Evolutionary conservation across 2,113 vertebrate genomes (phyloP).

Genomic region (Ascaphus truei): DNA sequence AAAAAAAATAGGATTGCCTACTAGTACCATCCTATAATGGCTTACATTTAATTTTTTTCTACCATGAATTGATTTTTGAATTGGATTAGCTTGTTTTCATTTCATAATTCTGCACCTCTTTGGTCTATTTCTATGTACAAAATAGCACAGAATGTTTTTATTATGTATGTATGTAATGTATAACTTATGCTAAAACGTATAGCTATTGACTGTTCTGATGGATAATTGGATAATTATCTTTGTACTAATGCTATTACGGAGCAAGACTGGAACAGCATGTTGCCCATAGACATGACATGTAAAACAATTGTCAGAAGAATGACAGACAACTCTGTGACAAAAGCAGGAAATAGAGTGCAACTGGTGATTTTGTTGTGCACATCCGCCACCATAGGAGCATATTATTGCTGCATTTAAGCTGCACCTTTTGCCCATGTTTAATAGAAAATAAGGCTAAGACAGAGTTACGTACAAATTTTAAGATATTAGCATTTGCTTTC

Average conservation of each 20-base stretch:
- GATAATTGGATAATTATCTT: too few species aligned
- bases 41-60: too few species aligned
- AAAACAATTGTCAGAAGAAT: conserved; percentile 3
- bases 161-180: not conserved
- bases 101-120: too few species aligned
- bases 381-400: not conserved
- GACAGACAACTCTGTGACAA: conserved; percentile 22
- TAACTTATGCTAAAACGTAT: not conserved
- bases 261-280: not conserved
- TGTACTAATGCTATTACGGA: not conserved
- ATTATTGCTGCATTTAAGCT: not conserved
- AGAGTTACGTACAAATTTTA: too few species aligned
- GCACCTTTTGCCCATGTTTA: too few species aligned
- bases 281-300: not conserved
- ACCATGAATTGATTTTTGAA: too few species aligned
- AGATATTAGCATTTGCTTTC: too few species aligned
- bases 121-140: too few species aligned
- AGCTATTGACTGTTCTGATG: not conserved
- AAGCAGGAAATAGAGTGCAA: not conserved
- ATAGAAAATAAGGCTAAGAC: too few species aligned
- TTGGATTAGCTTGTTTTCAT: too few species aligned
- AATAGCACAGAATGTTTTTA: not conserved
- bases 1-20: too few species aligned
- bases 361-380: not conserved
- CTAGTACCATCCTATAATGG: too few species aligned